Evolutionary conservation across 2,113 vertebrate species (phyloP).

Genomic region (Labeo catla): DNA sequence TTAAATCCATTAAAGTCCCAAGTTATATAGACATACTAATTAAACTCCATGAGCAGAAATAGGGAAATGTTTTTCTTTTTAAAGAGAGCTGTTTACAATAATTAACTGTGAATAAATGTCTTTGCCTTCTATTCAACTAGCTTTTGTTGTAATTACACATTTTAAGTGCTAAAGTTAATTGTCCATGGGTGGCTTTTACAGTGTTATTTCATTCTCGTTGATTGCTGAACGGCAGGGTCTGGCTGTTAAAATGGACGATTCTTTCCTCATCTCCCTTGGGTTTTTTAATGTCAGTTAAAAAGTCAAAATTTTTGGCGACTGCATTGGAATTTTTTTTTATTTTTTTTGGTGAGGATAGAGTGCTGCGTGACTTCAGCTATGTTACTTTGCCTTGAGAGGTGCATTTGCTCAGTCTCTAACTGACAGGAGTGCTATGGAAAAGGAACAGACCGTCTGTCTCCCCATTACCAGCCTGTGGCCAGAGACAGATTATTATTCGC

Average conservation of each 20-base stretch:
- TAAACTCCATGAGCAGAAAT: slow-evolving; percentile 17
- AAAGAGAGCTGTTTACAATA: slow-evolving; percentile 46
- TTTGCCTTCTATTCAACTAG: slow-evolving; percentile 27
- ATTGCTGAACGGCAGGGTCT: slow-evolving; percentile 18
- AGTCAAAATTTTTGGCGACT: background rate
- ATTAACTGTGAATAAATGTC: slow-evolving; percentile 35
- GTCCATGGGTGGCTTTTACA: slow-evolving; percentile 27
- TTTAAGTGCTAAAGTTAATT: slow-evolving; percentile 46
- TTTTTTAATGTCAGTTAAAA: slow-evolving; percentile 19
- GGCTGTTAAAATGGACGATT: slow-evolving; percentile 14
- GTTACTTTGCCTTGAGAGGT: slow-evolving; percentile 50
- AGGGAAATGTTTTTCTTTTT: slow-evolving; percentile 16
- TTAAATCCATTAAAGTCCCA: background rate
- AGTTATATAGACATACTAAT: background rate
- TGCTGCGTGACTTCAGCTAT: slow-evolving; percentile 46
- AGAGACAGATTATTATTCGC: slow-evolving; percentile 31
- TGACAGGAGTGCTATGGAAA: slow-evolving; percentile 44
- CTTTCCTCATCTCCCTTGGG: background rate
- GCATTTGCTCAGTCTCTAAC: slow-evolving; percentile 32
- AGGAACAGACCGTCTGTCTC: slow-evolving; percentile 45
- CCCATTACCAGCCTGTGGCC: slow-evolving; percentile 39
- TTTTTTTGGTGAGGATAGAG: background rate
- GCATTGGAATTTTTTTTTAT: background rate
- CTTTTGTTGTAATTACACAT: slow-evolving; percentile 41
- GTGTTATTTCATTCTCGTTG: slow-evolving; percentile 36